Evolutionary conservation across 2,888 invertebrate genomes (phyloP).

Genomic region (Osmoderma eremita): DNA sequence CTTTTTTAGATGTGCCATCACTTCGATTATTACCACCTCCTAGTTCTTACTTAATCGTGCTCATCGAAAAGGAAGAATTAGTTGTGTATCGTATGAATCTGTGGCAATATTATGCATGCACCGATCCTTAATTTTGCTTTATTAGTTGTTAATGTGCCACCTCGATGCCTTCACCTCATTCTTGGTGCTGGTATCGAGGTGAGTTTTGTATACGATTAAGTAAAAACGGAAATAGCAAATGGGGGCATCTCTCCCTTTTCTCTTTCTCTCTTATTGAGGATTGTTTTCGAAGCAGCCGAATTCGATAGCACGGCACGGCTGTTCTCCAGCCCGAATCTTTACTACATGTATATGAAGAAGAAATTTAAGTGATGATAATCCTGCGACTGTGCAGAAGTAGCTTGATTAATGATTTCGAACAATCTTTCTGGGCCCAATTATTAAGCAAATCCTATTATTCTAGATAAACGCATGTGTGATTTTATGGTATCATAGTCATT

Average conservation of each 20-base stretch:
- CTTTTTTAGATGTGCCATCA: conserved; percentile 25
- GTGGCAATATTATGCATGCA: too few species aligned
- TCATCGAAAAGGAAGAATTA: too few species aligned
- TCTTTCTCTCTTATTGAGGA: neutral
- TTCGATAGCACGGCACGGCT: conserved; percentile 57
- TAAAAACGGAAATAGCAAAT: conserved; percentile 12
- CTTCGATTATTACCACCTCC: neutral
- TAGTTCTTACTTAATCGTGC: conserved; percentile 21
- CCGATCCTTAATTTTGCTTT: too few species aligned
- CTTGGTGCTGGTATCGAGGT: neutral
- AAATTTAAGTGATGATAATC: conserved; percentile 56
- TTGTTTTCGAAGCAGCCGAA: conserved; percentile 27
- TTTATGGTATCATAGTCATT: conserved; percentile 64
- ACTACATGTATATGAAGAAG: conserved; percentile 20
- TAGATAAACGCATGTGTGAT: conserved; percentile 63
- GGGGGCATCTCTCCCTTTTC: conserved; percentile 23
- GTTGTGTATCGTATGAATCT: too few species aligned
- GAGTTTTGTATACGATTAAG: conserved; percentile 19
- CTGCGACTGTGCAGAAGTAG: conserved; percentile 56
- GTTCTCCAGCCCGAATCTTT: conserved; percentile 45
- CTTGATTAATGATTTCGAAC: conserved; percentile 61
- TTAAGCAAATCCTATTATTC: conserved; percentile 60
- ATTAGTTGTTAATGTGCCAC: neutral
- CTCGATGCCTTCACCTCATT: neutral
- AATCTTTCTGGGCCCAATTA: conserved; percentile 66